A percentile compares a stretch with the other conserved stretches of the same genome.
phyloP scores from a whole-genome alignment of 2,113 vertebrate genomes.

The Parus major region DNA sequence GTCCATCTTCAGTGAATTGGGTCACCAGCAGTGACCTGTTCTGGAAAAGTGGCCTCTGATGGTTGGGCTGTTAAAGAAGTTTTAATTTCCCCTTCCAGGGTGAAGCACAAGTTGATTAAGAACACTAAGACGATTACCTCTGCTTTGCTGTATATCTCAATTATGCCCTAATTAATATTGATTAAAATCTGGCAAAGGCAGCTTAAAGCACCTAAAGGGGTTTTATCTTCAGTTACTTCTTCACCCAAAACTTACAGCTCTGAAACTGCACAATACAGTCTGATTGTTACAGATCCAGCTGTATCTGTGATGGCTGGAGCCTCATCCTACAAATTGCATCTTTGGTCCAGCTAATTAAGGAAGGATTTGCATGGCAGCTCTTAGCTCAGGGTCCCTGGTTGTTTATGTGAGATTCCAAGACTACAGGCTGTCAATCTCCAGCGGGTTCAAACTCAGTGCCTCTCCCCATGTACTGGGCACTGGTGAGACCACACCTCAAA shows the following conservation, averaged over 20 bases:
- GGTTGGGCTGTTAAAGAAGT: not conserved
- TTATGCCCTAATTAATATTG: not conserved
- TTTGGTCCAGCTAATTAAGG: not conserved
- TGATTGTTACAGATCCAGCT: not conserved
- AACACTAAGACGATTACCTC: not conserved
- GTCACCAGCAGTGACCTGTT: not conserved
- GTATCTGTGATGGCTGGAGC: not conserved
- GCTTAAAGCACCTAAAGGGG: not conserved
- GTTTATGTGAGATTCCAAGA: not conserved
- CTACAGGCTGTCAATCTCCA: not conserved
- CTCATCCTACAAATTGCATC: not conserved
- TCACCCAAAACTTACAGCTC: not conserved
- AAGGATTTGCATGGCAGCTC: not conserved
- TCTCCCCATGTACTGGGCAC: not conserved
- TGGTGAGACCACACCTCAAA: not conserved
- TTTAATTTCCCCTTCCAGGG: not conserved
- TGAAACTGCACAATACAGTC: not conserved
- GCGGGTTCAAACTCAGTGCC: rapidly evolving
- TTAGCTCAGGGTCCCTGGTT: rapidly evolving
- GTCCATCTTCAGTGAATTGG: not conserved
- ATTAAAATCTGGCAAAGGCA: not conserved
- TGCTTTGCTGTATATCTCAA: not conserved
- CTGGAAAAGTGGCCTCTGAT: not conserved
- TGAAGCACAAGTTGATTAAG: not conserved
- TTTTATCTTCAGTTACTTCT: not conserved